Evolutionary conservation across 2,888 invertebrate genomes (phyloP), one percentile per base, ranked within the genome.

Genomic region (Philhelius pedissequus): DNA sequence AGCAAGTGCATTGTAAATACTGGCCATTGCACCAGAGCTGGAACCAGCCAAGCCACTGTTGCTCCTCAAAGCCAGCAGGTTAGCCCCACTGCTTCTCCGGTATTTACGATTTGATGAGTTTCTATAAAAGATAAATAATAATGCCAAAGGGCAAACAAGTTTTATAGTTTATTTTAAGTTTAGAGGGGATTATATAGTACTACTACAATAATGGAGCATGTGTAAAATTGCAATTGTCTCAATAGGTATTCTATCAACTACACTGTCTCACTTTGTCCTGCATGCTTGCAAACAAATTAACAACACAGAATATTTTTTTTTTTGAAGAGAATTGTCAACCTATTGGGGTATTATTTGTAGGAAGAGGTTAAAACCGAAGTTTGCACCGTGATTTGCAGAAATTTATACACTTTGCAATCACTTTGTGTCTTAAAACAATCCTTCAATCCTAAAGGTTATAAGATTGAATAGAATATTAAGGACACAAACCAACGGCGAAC

Each of bases 31-130:
- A 20, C 86, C 90, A 3, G 90, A 89, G 9, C 91, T 91, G 8
- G 90, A 90, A 7, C 89, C 89, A 2, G 90, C 90, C 35, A 89
- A 89, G 4, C 88, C 90, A 69, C 90, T 90, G 69, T 90, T 88
- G 11, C 90, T 84, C 9, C 84, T 71, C 18, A 84, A 60, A 20
- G 79, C 40, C 20, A 75, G 27, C 3, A 84, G 45, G 50, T 84
- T 79, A n/a, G 40, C 35, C 0, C 80, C 84, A 4, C 84, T 84
- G 48, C 84, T 84, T 35, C 91, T 89, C 4, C 91, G 91, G 86
- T 89, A 90, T 87, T 91, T 91, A 82, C 90, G 90, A 87, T 89
- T 91, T 76, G 89, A 88, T 66, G 89, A 88, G 86, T 90, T 91
- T 86, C 91, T 91, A 87, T 30, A 88, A 32, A 54, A 38, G 9